Evolutionary conservation across 2,888 invertebrate species (phyloP).

Genomic region (Drosophila barbarae): DNA sequence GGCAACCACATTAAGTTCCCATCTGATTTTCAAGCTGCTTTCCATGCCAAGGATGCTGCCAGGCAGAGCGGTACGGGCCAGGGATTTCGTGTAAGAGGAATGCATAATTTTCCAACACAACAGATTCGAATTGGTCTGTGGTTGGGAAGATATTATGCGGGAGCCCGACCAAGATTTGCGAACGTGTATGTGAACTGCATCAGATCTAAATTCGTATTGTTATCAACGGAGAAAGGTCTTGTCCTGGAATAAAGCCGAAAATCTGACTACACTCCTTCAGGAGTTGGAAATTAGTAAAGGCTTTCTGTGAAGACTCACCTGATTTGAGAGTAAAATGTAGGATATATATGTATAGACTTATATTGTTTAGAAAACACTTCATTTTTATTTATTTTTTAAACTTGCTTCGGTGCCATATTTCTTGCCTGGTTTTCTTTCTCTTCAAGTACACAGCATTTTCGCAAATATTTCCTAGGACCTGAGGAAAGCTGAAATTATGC

Average conservation of each 20-base stretch:
- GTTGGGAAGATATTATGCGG: constrained; percentile 24
- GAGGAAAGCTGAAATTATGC: background rate
- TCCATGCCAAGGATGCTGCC: constrained; percentile 15
- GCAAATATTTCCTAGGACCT: background rate
- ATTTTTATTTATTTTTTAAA: background rate
- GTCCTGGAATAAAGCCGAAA: background rate
- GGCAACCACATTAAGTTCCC: constrained; percentile 16
- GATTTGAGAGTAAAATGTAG: background rate
- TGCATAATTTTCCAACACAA: constrained; percentile 49
- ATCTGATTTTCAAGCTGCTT: constrained; percentile 26
- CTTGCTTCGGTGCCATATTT: background rate
- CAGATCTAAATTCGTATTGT: constrained; percentile 3
- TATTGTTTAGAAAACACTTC: background rate
- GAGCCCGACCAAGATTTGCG: background rate
- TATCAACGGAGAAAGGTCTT: background rate
- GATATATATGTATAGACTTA: background rate
- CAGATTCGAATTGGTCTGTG: constrained; percentile 8
- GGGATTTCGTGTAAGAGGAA: constrained; percentile 17
- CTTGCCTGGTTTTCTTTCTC: background rate
- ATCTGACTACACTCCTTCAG: too few species aligned
- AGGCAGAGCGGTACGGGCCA: constrained; percentile 7
- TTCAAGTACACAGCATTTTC: background rate
- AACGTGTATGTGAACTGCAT: constrained; percentile 3
- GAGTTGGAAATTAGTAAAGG: background rate
- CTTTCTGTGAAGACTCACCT: background rate